Evolutionary conservation across 2,113 vertebrate species (phyloP), one percentile per base, ranked within the genome.

Genomic region (Dunckerocampus dactyliophorus): DNA sequence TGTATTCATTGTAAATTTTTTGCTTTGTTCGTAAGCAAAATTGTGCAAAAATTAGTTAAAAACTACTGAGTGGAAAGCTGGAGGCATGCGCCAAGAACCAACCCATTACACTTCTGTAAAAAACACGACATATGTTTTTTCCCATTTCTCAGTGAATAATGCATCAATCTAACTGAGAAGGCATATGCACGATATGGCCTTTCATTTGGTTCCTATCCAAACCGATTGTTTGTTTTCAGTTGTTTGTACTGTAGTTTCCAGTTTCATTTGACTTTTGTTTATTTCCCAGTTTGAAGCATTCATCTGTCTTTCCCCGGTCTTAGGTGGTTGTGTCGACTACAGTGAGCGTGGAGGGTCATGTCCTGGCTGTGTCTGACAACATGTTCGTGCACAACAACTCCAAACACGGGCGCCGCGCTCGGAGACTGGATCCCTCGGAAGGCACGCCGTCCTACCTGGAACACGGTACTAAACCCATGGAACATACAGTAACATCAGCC

Each of bases 321-420:
- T 72, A 89, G 88, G 88, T 89, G 85, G 88, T 89, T 9, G 88
- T 89, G 64, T 89, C 88, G 0, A 89, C 88, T 52, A 89, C 88
- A 4, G 88, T 89, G 61, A 89, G 88, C 28, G 88, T 89, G 59
- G 88, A 89, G 76, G 94, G 95, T 86, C 95, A 97, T 21, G 95
- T 97, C 84, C 82, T 97, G 89, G 94, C 95, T 46, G 94, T 97
- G 72, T 97, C 95, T 16, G 95, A 97, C 89, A 97, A 97, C 82
- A 97, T 97, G 95, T 97, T 97, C 80, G 95, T 97, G 69, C 95
- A 97, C 88, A 97, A 97, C 89, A 97, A 97, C 87, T 97, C 95
- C 72, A 97, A 89, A 84, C 88, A 89, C 37, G 88, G 88, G 19
- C 88, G 88, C 46, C 58, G 86, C 37, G 88, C 88, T 54, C 80